Conservation (phyloP, 2,888 invertebrate genomes). For the Drosophila anomelani region DNA sequence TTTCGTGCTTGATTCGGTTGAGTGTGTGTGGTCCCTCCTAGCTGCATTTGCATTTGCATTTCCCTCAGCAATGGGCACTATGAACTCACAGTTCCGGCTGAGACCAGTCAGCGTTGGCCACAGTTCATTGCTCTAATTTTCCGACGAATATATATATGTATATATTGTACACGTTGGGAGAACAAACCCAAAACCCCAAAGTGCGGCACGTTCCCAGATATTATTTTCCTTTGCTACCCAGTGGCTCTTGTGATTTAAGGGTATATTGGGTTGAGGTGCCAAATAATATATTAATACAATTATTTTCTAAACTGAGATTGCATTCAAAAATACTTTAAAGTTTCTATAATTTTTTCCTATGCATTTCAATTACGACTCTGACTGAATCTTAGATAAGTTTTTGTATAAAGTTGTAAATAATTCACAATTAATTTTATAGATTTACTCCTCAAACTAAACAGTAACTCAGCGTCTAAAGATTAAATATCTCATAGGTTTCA, state of each 20-base stretch:
- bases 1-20: conserved; percentile 44
- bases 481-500: neutral
- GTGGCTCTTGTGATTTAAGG: neutral
- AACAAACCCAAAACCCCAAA: conserved; percentile 26
- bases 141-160: conserved; percentile 15
- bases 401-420: too few relatives aligned
- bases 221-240: conserved; percentile 15
- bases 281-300: neutral
- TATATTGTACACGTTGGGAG: conserved; percentile 30
- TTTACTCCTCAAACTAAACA: neutral
- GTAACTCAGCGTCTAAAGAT: neutral
- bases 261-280: neutral
- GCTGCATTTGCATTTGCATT: conserved; percentile 31
- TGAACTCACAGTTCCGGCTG: conserved; percentile 76
- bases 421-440: too few relatives aligned
- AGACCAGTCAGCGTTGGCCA: conserved; percentile 34
- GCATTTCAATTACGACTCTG: neutral
- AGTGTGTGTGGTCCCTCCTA: conserved; percentile 10
- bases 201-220: conserved; percentile 39
- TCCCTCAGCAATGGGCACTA: conserved; percentile 72
- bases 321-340: neutral
- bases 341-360: neutral
- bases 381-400: too few relatives aligned
- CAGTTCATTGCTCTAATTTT: conserved; percentile 71
- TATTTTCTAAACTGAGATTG: neutral